A percentile compares a stretch with the other conserved stretches of the same genome.
Conservation (phyloP, 2,888 invertebrate genomes). For the Ditylenchus weischeri region DNA sequence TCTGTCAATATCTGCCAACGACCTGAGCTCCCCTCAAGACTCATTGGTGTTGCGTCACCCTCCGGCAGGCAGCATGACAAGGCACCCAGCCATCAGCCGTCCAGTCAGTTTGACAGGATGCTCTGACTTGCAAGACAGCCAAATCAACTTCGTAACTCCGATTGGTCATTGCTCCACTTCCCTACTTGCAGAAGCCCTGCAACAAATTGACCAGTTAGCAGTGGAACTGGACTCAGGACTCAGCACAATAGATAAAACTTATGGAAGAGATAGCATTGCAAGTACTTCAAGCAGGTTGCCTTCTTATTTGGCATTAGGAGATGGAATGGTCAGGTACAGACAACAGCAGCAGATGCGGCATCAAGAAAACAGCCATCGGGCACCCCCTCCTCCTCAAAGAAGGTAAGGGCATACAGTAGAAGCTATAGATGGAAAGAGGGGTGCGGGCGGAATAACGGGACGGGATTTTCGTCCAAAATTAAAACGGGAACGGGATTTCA, state of each 20-base stretch:
- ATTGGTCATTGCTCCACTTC: conserved; percentile 26
- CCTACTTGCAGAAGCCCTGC: conserved; percentile 41
- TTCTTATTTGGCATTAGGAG: not conserved
- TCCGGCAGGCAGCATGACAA: conserved; percentile 4
- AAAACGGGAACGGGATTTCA: too few species aligned
- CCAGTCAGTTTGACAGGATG: conserved; percentile 3
- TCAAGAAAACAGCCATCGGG: too few species aligned
- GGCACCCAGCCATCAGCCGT: not conserved
- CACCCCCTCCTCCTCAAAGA: conserved; percentile 6
- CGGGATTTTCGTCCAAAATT: too few species aligned
- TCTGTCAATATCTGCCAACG: conserved; percentile 9
- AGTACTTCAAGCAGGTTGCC: too few species aligned
- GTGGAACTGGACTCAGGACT: conserved; percentile 39
- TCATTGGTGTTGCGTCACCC: conserved; percentile 11
- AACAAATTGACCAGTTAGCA: conserved; percentile 51
- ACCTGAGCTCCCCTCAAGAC: conserved; percentile 17
- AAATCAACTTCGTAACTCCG: not conserved
- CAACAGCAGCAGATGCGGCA: not conserved
- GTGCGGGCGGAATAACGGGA: too few species aligned
- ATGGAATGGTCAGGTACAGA: not conserved
- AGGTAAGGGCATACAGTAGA: not conserved
- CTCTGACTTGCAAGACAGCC: not conserved
- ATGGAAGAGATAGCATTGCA: too few species aligned
- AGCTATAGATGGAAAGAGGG: not conserved
- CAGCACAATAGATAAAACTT: too few species aligned